Conservation (phyloP, 2,888 invertebrate species). For the Argyresthia goedartella region DNA sequence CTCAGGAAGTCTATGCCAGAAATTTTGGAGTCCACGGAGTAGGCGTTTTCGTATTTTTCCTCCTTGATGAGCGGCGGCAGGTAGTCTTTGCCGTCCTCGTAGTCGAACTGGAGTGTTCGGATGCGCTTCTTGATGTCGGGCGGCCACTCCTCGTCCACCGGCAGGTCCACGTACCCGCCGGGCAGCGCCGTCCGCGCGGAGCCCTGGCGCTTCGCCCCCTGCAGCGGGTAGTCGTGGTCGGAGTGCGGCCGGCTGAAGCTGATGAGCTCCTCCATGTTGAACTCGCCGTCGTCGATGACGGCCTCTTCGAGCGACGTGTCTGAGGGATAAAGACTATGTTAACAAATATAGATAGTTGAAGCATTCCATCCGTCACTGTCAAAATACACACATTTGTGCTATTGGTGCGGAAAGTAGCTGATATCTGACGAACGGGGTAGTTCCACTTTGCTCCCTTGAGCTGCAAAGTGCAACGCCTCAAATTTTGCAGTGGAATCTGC, state of each 20-base stretch:
- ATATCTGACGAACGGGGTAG: too few relatives aligned
- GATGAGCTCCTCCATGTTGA: slow-evolving; percentile 74
- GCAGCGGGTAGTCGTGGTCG: slow-evolving; percentile 66
- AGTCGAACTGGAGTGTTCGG: slow-evolving; percentile 56
- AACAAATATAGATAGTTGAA: too few relatives aligned
- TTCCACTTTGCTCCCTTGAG: too few relatives aligned
- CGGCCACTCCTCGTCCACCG: slow-evolving; percentile 73
- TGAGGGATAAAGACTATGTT: too few relatives aligned
- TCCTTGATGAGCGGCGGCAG: slow-evolving; percentile 51
- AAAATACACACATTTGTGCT: too few relatives aligned
- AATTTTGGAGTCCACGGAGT: slow-evolving; percentile 34
- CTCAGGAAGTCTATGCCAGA: slow-evolving; percentile 26
- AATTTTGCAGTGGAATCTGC: too few relatives aligned
- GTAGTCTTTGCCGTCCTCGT: slow-evolving; percentile 49
- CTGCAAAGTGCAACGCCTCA: too few relatives aligned
- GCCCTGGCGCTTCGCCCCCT: slow-evolving; percentile 54
- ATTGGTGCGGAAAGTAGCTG: too few relatives aligned
- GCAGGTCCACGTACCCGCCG: slow-evolving; percentile 66
- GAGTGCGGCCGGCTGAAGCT: slow-evolving; percentile 63
- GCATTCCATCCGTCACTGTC: too few relatives aligned
- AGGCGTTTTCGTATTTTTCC: slow-evolving; percentile 46
- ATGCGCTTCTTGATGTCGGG: slow-evolving; percentile 62
- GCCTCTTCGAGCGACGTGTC: slow-evolving; percentile 57
- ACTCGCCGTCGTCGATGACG: slow-evolving; percentile 69
- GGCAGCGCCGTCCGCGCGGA: slow-evolving; percentile 31